A percentile compares a stretch with the other conserved stretches of the same genome.
phyloP scores from a whole-genome alignment of 2,888 invertebrate genomes.

The Cephus runcator region DNA sequence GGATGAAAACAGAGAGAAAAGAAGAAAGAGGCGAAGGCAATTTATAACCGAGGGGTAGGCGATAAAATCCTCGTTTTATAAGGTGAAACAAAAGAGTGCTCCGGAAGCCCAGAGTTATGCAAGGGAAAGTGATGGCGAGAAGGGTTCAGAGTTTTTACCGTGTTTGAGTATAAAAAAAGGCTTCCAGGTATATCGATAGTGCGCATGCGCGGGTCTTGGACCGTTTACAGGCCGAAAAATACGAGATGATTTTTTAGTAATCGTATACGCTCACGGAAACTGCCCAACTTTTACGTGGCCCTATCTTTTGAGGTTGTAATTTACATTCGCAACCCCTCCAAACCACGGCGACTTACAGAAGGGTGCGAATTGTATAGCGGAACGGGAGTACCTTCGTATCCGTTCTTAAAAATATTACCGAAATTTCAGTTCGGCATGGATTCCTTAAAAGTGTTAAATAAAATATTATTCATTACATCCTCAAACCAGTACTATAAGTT shows the following conservation, averaged over 20 bases:
- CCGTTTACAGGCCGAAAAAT: not conserved
- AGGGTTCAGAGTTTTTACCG: slow-evolving; percentile 8
- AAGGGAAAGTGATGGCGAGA: slow-evolving; percentile 6
- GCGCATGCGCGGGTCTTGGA: not conserved
- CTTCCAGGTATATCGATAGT: too few relatives aligned
- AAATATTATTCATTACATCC: not conserved
- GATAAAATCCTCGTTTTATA: slow-evolving; percentile 23
- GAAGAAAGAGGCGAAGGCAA: not conserved
- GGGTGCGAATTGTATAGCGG: not conserved
- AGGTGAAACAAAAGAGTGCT: slow-evolving; percentile 21
- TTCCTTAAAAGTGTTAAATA: not conserved
- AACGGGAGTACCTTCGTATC: not conserved
- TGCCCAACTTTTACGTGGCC: not conserved
- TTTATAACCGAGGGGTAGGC: slow-evolving; percentile 3
- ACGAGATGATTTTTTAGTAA: slow-evolving; percentile 3
- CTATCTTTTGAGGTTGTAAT: not conserved
- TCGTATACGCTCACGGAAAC: not conserved
- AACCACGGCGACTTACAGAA: not conserved
- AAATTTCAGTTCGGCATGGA: too few relatives aligned
- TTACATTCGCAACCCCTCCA: not conserved
- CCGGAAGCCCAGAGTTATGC: slow-evolving; percentile 4
- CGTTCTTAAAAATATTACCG: not conserved
- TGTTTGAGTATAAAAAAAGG: not conserved
- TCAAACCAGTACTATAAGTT: not conserved
- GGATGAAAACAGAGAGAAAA: slow-evolving; percentile 2